Base-by-base conservation (phyloP, 1,140 invertebrate genomes). In the Ylistrum balloti region DNA sequence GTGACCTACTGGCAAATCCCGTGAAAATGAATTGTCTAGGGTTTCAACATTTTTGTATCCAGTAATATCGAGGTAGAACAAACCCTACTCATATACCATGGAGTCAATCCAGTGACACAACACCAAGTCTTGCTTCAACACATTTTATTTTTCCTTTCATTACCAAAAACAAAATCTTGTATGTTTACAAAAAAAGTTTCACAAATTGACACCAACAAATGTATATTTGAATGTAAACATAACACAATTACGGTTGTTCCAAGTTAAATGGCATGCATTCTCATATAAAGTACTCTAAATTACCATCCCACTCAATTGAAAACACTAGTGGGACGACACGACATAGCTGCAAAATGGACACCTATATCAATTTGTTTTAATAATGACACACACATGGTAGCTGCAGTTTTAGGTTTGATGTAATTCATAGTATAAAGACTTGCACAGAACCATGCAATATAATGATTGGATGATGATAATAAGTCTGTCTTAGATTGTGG, bases 141-240 rank as follows among this genome's bases (percentile, higher is more conserved):
- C 56, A 74, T 74, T 74, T 74, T 74, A 74, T 74, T 74, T 74
- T 74, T 74, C n/a, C 56, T 74, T 74, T 74, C n/a, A 74, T 74
- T 74, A 28, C 22, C 22, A 74, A 74, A 74, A 74, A 74, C n/a
- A 28, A 74, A n/a, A n/a, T n/a, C n/a, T n/a, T n/a, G 56, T 74
- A 28, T 74, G 56, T 74, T 74, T 74, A 74, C 56, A 74, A 74
- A 74, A 74, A 74, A 1, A 48, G 28, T 74, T 74, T 74, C 22
- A 74, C 56, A 74, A 74, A 74, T 74, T 11, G 56, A 74, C 56
- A 74, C 56, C 1, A 45, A 45, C 41, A 45, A 48, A 74, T 74
- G 56, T 74, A 74, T 9, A 28, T 74, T 17, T 48, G 5, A 48
- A 5, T 74, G 15, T 28, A 74, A 74, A n/a, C 17, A 7, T 28